A percentile compares a stretch with the other conserved stretches of the same genome.
These are phyloP conservation scores for Agrochola lota DNA, from an alignment of 2,888 invertebrate genomes.

Conservation along the genomic window DNA sequence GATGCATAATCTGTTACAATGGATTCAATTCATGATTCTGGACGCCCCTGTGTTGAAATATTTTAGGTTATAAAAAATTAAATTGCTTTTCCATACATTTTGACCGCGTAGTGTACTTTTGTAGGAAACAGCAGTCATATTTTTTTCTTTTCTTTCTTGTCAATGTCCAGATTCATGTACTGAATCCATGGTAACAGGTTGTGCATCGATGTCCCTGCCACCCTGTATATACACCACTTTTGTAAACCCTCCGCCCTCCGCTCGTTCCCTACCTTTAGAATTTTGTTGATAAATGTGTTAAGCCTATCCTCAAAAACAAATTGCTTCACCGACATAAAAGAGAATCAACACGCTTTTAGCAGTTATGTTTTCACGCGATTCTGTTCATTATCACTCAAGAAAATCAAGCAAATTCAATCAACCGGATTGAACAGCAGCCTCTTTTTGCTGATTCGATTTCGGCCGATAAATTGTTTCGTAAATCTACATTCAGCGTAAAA, in stretches of 20 bases:
- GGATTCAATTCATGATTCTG: too few relatives aligned
- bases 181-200: neutral
- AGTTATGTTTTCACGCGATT: neutral
- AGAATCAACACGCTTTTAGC: slow-evolving; percentile 1
- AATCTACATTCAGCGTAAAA: slow-evolving; percentile 55
- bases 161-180: too few relatives aligned
- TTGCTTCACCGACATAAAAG: slow-evolving; percentile 15
- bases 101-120: too few relatives aligned
- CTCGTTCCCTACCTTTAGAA: neutral
- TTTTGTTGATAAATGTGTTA: neutral
- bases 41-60: too few relatives aligned
- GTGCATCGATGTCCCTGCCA: neutral
- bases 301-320: neutral
- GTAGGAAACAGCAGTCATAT: too few relatives aligned
- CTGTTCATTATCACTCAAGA: slow-evolving; percentile 48
- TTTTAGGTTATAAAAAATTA: too few relatives aligned
- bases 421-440: slow-evolving; percentile 23
- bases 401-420: slow-evolving; percentile 45
- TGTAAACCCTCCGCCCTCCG: too few relatives aligned
- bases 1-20: too few relatives aligned
- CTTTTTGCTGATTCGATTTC: slow-evolving; percentile 46
- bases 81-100: too few relatives aligned
- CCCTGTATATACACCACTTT: too few relatives aligned
- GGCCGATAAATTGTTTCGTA: slow-evolving; percentile 43
- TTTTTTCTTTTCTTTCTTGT: too few relatives aligned